phyloP scores from a whole-genome alignment of 2,797 vertebrate species.

The Lerista edwardsae region DNA sequence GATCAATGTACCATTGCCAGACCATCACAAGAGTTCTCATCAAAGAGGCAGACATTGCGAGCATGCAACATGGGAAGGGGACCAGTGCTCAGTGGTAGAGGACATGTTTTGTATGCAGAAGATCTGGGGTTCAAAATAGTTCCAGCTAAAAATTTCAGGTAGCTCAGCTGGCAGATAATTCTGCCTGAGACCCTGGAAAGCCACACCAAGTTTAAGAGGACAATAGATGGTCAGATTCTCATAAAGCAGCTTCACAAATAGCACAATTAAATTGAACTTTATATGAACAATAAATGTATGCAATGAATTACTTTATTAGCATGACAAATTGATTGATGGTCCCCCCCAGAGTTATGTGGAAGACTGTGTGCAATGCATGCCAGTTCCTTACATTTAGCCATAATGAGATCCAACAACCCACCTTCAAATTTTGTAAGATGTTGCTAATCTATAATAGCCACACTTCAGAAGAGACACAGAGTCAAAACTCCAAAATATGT shows the following conservation, averaged over 20 bases:
- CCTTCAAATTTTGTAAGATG: slow-evolving; percentile 53
- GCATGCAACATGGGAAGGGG: not conserved
- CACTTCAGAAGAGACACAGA: slow-evolving; percentile 23
- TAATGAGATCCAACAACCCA: not conserved
- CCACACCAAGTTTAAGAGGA: too few relatives aligned
- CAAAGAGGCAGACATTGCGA: fast-evolving
- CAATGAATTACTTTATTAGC: slow-evolving; percentile 38
- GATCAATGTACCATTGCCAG: fast-evolving
- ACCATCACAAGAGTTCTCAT: fast-evolving
- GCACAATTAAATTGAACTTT: not conserved
- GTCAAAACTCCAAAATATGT: slow-evolving; percentile 64
- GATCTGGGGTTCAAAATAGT: not conserved
- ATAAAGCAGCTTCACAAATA: not conserved
- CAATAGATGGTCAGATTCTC: not conserved
- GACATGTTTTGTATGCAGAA: not conserved
- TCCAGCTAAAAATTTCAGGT: not conserved
- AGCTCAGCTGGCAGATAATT: not conserved
- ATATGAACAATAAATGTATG: not conserved
- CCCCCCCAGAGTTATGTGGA: not conserved
- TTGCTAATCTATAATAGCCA: not conserved
- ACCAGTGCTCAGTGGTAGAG: not conserved
- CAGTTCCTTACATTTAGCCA: slow-evolving; percentile 19
- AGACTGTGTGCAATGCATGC: not conserved
- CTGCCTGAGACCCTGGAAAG: not conserved
- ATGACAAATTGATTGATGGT: not conserved